Percentiles rank a stretch among this genome's conserved stretches.
These are phyloP conservation scores for Papilio xuthus DNA, from an alignment of 1,140 invertebrate genomes.

Conservation along the genomic window DNA sequence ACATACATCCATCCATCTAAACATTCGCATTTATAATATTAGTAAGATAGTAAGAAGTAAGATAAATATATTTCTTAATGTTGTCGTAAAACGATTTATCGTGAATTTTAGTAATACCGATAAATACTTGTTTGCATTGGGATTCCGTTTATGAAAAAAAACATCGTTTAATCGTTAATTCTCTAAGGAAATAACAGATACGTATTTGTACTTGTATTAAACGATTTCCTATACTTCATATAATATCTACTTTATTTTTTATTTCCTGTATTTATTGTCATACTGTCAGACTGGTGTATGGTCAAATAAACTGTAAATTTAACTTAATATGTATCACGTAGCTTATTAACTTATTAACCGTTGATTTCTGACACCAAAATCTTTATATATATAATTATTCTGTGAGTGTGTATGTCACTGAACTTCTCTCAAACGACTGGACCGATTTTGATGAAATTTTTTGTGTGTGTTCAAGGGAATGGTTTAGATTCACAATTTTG, in stretches of 20 bases:
- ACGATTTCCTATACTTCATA: background rate
- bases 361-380: no score
- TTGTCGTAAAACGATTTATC: background rate
- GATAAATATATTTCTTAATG: background rate
- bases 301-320: no score
- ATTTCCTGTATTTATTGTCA: background rate
- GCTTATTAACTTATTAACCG: no score
- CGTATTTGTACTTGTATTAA: background rate
- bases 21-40: background rate
- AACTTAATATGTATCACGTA: no score
- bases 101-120: background rate
- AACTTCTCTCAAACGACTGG: no score
- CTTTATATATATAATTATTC: no score
- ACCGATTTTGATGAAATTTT: no score
- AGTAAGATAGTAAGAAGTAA: background rate
- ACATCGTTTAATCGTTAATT: background rate
- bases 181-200: background rate
- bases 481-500: no score
- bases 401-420: no score
- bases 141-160: background rate
- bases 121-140: conserved; percentile 8
- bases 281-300: no score
- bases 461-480: no score
- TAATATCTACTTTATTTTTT: background rate
- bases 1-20: no score